Base-by-base conservation (phyloP, 2,113 vertebrate species). In the Podarcis muralis region DNA sequence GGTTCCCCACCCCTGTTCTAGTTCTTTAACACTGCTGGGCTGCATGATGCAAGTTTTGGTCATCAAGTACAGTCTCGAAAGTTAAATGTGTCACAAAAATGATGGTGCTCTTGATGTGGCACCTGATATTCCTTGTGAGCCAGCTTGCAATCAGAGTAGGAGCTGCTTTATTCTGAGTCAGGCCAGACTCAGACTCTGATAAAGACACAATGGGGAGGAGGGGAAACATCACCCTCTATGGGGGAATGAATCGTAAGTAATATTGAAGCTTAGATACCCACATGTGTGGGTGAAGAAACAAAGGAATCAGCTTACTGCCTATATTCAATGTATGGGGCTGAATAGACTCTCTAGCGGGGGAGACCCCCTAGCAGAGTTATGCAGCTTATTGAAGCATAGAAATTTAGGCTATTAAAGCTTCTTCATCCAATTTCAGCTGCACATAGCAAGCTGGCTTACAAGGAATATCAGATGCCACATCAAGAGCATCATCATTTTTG, bases 11-110 rank as follows among this genome's bases (percentile, higher is more conserved):
- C 4, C 37, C 18, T 77, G 6, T 15, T 43, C 18, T 74, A 74
- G 11, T 59, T 89, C 75, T 35, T n/a, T 12, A 0, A 0, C 2
- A 0, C 9, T 57, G 69, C 1, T 48, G 13, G 0, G 37, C 57
- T 81, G 82, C 6, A 68, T 57, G 1, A 92, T 90, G 89, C 92
- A 65, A 79, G 81, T 84, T 91, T 68, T 91, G 85, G 89, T 89
- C 35, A 1, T 77, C 5, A 1, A 59, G 32, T 78, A 74, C 0
- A 1, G 30, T 78, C 88, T 87, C 85, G 71, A 30, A 12, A 81
- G 12, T 6, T 88, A 80, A 57, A 0, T 2, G 87, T 79, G 20
- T 81, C 7, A 78, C 89, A 72, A 84, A n/a, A 74, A 23, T 27
- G 68, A 32, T 76, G 83, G 84, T 84, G 69, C 75, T 89, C 5